phyloP scores from a whole-genome alignment of 1,140 invertebrate genomes.

The Leptinotarsa lineolata region DNA sequence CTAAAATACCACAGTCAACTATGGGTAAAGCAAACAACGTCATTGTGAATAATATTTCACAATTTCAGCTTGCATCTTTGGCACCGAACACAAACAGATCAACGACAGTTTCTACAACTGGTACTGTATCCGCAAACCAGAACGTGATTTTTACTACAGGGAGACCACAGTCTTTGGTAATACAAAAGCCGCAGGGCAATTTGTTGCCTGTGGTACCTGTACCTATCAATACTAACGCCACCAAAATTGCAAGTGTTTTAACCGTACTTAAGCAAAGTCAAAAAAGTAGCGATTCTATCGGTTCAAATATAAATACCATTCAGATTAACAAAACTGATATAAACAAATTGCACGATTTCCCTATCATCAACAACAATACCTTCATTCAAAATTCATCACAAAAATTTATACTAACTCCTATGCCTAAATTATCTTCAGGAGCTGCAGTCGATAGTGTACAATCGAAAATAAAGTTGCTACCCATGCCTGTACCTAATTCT shows the following conservation, averaged over 20 bases:
- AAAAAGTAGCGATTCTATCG: slow-evolving; percentile 36
- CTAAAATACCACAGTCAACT: slow-evolving; percentile 44
- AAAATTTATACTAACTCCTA: slow-evolving; percentile 55
- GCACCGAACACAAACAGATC: slow-evolving; percentile 3
- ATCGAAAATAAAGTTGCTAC: slow-evolving; percentile 60
- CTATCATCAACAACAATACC: slow-evolving; percentile 3
- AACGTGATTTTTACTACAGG: slow-evolving; percentile 47
- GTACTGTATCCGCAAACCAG: slow-evolving; percentile 35
- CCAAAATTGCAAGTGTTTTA: slow-evolving; percentile 44
- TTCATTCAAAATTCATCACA: slow-evolving; percentile 33
- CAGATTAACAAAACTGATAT: slow-evolving; percentile 23
- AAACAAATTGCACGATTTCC: slow-evolving; percentile 14
- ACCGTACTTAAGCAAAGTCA: slow-evolving; percentile 50
- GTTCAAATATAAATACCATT: slow-evolving; percentile 11
- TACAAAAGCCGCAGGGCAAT: slow-evolving; percentile 46
- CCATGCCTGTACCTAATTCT: slow-evolving; percentile 54
- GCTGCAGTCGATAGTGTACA: slow-evolving; percentile 55
- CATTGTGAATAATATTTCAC: slow-evolving; percentile 43
- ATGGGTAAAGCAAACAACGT: slow-evolving; percentile 40
- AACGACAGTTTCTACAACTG: slow-evolving; percentile 26
- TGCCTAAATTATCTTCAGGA: slow-evolving; percentile 60
- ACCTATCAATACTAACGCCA: slow-evolving; percentile 21
- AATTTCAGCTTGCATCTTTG: slow-evolving; percentile 44
- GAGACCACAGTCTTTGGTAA: slow-evolving; percentile 42
- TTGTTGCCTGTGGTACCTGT: slow-evolving; percentile 37